These are phyloP conservation scores for Microcebus jonahi DNA, from an alignment of 2,113 vertebrate species.

Conservation along the genomic window DNA sequence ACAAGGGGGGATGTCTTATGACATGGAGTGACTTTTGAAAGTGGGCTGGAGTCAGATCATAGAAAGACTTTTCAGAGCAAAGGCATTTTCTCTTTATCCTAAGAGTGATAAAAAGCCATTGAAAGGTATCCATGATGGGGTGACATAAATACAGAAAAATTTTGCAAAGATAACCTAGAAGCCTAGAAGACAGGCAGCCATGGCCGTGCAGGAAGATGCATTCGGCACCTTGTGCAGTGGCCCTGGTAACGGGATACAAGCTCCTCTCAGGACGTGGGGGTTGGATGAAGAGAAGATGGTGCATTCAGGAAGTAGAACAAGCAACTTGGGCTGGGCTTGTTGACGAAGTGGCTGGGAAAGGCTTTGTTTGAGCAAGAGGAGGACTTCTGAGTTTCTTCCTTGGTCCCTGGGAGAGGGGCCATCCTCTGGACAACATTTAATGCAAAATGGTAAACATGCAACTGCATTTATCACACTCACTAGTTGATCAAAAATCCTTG, in stretches of 20 bases:
- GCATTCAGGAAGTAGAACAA: background rate
- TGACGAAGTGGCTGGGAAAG: background rate
- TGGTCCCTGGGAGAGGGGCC: too few relatives aligned
- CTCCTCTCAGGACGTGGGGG: background rate
- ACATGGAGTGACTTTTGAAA: background rate
- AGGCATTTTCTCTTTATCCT: background rate
- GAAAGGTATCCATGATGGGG: background rate
- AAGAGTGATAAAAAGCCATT: background rate
- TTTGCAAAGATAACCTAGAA: background rate
- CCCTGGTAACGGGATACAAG: background rate
- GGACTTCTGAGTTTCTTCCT: background rate
- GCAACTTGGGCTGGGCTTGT: too few relatives aligned
- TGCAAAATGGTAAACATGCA: background rate
- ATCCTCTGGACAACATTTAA: background rate
- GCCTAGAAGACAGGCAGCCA: too few relatives aligned
- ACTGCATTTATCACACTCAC: background rate
- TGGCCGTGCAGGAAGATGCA: too few relatives aligned
- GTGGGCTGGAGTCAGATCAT: background rate
- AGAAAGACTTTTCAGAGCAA: background rate
- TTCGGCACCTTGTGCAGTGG: background rate
- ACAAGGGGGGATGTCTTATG: background rate
- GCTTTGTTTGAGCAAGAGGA: accelerated
- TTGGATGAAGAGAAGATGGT: background rate
- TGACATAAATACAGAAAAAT: background rate
- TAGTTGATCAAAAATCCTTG: background rate